Percentiles rank a stretch among this genome's conserved stretches.
These are phyloP conservation scores for Echinometra lucunter DNA, from an alignment of 53 echinoderm and acorn worm genomes.

Conservation along the genomic window DNA sequence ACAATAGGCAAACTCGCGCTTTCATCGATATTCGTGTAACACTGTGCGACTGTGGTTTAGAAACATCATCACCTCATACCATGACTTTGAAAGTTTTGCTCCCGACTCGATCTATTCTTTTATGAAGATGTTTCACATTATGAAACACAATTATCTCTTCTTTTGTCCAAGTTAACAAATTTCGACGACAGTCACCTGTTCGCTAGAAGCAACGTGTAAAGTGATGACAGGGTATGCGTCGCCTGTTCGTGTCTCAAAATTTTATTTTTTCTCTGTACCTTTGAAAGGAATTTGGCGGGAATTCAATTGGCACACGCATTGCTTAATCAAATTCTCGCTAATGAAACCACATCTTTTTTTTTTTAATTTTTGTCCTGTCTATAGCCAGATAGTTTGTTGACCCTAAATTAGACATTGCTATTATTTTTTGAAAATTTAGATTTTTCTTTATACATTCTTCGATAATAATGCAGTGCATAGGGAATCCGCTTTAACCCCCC, in stretches of 20 bases:
- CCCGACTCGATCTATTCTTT: background rate
- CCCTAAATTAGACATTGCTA: background rate
- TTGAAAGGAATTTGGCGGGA: background rate
- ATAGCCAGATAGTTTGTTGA: background rate
- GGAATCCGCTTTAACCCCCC: background rate
- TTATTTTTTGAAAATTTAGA: background rate
- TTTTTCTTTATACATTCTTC: background rate
- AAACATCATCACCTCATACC: no score
- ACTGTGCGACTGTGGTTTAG: no score
- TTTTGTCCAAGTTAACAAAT: background rate
- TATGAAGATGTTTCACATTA: background rate
- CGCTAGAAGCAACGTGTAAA: background rate
- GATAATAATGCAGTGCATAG: background rate
- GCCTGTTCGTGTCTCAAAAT: background rate
- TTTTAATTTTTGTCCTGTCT: background rate
- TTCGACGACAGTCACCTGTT: background rate
- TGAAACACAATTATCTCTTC: background rate
- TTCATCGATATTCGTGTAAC: no score
- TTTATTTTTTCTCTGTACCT: background rate
- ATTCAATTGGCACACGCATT: constrained; percentile 3
- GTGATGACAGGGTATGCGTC: background rate
- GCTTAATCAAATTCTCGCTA: background rate
- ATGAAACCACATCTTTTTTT: background rate
- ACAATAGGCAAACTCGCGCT: no score
- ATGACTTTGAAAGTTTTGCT: background rate